Base-by-base conservation (phyloP, 2,797 vertebrate genomes). In the Epinephelus awoara region DNA sequence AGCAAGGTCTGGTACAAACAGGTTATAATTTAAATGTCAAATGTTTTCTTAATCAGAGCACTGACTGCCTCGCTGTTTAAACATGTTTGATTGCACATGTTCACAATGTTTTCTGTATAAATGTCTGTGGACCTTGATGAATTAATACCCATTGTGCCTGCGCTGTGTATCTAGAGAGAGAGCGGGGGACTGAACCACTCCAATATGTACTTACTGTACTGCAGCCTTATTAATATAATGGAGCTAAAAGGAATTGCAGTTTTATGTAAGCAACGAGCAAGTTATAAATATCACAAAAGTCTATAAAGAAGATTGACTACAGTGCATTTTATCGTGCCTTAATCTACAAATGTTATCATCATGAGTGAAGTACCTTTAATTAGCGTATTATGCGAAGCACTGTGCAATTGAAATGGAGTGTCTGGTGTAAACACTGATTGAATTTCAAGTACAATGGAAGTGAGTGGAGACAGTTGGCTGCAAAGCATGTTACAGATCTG, bases 221-320 rank as follows among this genome's bases (percentile, higher is more conserved):
- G 38, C 55, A 72, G 27, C 44, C 50, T 63, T 64, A 74, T 77
- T 83, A 63, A 62, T 73, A 69, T 79, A 85, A 79, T 85, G 57
- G 47, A 73, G 52, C 42, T 52, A 64, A 70, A 71, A 67, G 56
- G 29, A 57, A 57, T 15, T 61, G 19, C 12, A 66, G 61, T 84
- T 86, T 34, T 27, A 69, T 80, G 56, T 42, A 74, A 70, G 56
- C 54, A 70, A 64, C n/a, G 0, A 61, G 51, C 27, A 65, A 72
- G 61, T 67, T 75, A 51, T 85, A 74, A 74, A 77, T 79, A 79
- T 79, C 42, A 56, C 79, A 14, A 38, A 76, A 51, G 65, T 71
- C 72, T 38, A 80, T 85, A 79, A 82, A 86, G 27, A 79, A 82
- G 82, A 88, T 74, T 76, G 67, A 85, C 66, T 74, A 46, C 38